Evolutionary conservation across 2,888 invertebrate genomes (phyloP).

Genomic region (Euproctis similis): DNA sequence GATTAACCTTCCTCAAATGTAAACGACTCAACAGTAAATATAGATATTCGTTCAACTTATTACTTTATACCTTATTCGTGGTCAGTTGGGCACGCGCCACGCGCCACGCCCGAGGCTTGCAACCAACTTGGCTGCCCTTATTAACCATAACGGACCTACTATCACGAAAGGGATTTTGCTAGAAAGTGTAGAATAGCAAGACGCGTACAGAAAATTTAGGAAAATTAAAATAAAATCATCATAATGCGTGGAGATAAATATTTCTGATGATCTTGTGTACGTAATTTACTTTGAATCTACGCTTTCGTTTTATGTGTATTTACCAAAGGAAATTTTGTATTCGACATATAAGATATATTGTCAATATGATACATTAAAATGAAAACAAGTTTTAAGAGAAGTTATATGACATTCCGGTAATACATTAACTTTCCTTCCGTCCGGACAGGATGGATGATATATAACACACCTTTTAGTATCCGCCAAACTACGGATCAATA

Average conservation of each 20-base stretch:
- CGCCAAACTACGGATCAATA: slow-evolving; percentile 9
- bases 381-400: no score
- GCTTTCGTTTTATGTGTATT: no score
- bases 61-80: slow-evolving; percentile 25
- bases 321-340: no score
- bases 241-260: no score
- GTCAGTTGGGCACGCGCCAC: slow-evolving; percentile 23
- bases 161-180: slow-evolving; percentile 7
- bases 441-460: slow-evolving; percentile 16
- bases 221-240: no score
- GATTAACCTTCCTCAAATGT: neutral
- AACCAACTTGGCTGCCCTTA: slow-evolving; percentile 15
- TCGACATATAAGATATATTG: no score
- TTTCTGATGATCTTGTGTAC: no score
- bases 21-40: slow-evolving; percentile 15
- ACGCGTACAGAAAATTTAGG: no score
- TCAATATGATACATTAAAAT: no score
- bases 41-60: slow-evolving; percentile 22
- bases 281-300: no score
- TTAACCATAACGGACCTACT: slow-evolving; percentile 19
- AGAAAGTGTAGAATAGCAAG: no score
- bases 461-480: slow-evolving; percentile 14
- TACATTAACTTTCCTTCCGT: slow-evolving; percentile 41
- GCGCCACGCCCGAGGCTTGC: slow-evolving; percentile 20
- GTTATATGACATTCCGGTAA: slow-evolving; percentile 24